Percentiles rank a stretch among this genome's conserved stretches.
These are phyloP conservation scores for Lasiommata megera DNA, from an alignment of 2,888 invertebrate genomes.

Conservation along the genomic window DNA sequence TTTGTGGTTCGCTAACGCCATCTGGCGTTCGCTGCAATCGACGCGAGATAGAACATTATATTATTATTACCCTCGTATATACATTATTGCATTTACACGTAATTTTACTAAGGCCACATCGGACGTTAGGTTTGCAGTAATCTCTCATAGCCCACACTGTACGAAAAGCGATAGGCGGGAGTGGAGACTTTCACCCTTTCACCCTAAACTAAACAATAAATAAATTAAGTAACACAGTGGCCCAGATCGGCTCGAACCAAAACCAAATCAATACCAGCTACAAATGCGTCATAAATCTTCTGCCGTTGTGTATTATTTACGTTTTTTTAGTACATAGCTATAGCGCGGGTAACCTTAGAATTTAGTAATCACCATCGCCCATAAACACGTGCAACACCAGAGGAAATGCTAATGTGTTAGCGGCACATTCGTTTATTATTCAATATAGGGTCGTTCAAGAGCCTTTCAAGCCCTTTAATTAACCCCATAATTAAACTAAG, in stretches of 20 bases:
- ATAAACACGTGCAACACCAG: too few relatives aligned
- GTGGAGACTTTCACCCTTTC: slow-evolving; percentile 38
- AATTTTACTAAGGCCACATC: slow-evolving; percentile 33
- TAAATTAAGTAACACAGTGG: slow-evolving; percentile 72
- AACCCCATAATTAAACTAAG: too few relatives aligned
- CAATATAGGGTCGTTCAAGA: too few relatives aligned
- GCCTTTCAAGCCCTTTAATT: too few relatives aligned
- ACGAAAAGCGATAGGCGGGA: slow-evolving; percentile 58
- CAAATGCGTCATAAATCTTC: not conserved
- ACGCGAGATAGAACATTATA: not conserved
- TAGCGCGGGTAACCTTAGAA: too few relatives aligned
- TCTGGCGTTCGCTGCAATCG: too few relatives aligned
- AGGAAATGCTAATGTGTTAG: too few relatives aligned
- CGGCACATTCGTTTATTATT: too few relatives aligned
- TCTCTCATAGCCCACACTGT: slow-evolving; percentile 27
- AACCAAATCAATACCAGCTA: not conserved
- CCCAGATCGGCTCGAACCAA: not conserved
- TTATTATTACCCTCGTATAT: not conserved
- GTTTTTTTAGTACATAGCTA: too few relatives aligned
- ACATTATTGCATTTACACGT: not conserved
- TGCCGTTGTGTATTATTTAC: too few relatives aligned
- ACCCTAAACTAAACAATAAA: slow-evolving; percentile 43
- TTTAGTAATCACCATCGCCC: too few relatives aligned
- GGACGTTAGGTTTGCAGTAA: slow-evolving; percentile 34
- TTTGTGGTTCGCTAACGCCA: too few relatives aligned